Evolutionary conservation across 1,140 invertebrate species (phyloP), one percentile per base, ranked within the genome.

Genomic region (Archivesica marissinica): DNA sequence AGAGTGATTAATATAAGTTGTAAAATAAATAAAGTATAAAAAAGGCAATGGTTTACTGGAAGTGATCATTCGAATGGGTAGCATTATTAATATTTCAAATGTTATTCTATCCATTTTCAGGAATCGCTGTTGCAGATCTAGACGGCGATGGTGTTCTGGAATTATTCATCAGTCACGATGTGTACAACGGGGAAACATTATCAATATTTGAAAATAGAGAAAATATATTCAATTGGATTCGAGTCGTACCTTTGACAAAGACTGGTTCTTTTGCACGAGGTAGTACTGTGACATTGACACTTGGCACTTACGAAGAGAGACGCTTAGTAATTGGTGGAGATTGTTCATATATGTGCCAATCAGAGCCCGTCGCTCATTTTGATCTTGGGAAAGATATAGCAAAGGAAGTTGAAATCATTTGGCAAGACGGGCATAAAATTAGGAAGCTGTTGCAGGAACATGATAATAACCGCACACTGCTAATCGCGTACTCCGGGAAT

Each of bases 361-460:
- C 82, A 66, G 82, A 85, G 39, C 82, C 82, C 0, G 39, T 77
- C 0, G 82, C 82, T 76, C 82, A 85, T 76, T 85, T 85, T 47
- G 82, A 56, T 25, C 3, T 85, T 30, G 74, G 61, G 13, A 28
- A 85, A 13, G 6, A 38, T 13, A 41, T 41, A 17, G 68, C 70
- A 3, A 39, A 38, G 28, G 39, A 77, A 25, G 41, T 85, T 3
- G 20, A 35, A n/a, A 33, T 85, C 11, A 61, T 39, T 15, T 85
- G 82, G 82, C 39, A 56, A 17, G 44, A 77, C 54, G 82, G 82
- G n/a, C 70, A 77, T 35, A 38, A 20, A 44, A 15, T 77, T 33
- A 30, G 59, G 9, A 20, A 61, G 4, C 50, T 52, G 38, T 64
- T 85, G 30, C 39, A 66, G n/a, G n/a, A 66, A 54, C 28, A 41